phyloP scores from a whole-genome alignment of 2,113 vertebrate species.

The Apodemus sylvaticus region DNA sequence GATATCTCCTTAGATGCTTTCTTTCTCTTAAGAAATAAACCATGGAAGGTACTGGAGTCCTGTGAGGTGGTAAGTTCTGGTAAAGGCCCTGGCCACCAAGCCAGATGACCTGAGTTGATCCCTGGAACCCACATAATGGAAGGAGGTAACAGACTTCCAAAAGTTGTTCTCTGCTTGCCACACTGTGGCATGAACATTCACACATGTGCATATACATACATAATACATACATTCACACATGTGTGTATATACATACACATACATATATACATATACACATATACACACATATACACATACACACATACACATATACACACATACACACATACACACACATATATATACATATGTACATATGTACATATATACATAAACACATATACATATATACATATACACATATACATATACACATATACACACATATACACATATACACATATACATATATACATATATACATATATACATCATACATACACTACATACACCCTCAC shows the following conservation, averaged over 20 bases:
- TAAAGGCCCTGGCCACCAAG: background rate
- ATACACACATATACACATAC: background rate
- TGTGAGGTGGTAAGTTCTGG: no score
- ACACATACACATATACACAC: background rate
- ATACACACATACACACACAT: background rate
- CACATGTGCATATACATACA: background rate
- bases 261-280: background rate
- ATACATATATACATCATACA: background rate
- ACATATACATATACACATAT: background rate
- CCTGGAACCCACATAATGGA: background rate
- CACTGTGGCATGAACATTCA: background rate
- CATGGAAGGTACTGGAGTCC: background rate
- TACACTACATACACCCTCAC: background rate
- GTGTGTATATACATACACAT: background rate
- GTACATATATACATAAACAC: background rate
- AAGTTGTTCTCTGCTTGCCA: background rate
- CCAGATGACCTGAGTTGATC: no score
- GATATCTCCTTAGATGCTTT: background rate
- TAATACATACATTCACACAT: no score
- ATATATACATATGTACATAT: no score
- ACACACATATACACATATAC: no score
- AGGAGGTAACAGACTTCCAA: background rate
- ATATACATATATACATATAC: no score
- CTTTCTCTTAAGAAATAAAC: slow-evolving; percentile 22
- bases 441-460: background rate